Conservation (phyloP, 1,140 invertebrate genomes). For the Zaprionus davidi region DNA sequence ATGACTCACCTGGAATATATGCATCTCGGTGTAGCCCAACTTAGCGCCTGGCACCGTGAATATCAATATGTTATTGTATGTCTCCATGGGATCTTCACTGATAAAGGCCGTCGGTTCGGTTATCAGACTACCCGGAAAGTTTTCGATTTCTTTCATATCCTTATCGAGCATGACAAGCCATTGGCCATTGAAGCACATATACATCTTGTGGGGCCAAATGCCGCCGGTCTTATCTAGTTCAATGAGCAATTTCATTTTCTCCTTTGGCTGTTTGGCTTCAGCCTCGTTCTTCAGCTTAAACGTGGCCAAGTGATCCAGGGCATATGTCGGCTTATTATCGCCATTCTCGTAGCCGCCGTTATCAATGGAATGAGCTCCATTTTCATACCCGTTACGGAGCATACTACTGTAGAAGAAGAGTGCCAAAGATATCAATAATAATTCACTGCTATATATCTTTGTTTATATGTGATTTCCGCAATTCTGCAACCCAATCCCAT, state of each 20-base stretch:
- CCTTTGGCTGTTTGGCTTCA: constrained; percentile 71
- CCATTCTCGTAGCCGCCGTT: constrained; percentile 37
- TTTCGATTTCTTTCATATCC: constrained; percentile 80
- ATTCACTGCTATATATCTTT: neutral
- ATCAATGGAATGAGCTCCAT: constrained; percentile 51
- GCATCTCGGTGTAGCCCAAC: constrained; percentile 79
- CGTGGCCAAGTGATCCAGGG: constrained; percentile 76
- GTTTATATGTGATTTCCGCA: neutral
- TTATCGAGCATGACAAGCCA: constrained; percentile 80
- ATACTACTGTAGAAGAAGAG: constrained; percentile 47
- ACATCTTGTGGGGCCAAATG: constrained; percentile 81
- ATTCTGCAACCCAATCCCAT: too few species aligned
- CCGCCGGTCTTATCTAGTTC: constrained; percentile 75
- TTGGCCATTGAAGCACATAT: constrained; percentile 78
- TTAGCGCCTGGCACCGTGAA: constrained; percentile 76
- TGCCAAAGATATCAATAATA: constrained; percentile 4
- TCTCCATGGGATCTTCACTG: constrained; percentile 72
- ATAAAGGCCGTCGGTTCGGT: constrained; percentile 77
- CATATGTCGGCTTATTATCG: constrained; percentile 77
- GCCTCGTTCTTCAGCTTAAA: constrained; percentile 77
- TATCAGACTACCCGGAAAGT: constrained; percentile 76
- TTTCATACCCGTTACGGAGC: constrained; percentile 74
- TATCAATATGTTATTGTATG: constrained; percentile 73
- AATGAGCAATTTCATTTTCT: constrained; percentile 76
- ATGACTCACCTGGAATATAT: constrained; percentile 71